A percentile compares a stretch with the other conserved stretches of the same genome.
Evolutionary conservation across 2,888 invertebrate genomes (phyloP).

Genomic region (Anoplius nigerrimus): DNA sequence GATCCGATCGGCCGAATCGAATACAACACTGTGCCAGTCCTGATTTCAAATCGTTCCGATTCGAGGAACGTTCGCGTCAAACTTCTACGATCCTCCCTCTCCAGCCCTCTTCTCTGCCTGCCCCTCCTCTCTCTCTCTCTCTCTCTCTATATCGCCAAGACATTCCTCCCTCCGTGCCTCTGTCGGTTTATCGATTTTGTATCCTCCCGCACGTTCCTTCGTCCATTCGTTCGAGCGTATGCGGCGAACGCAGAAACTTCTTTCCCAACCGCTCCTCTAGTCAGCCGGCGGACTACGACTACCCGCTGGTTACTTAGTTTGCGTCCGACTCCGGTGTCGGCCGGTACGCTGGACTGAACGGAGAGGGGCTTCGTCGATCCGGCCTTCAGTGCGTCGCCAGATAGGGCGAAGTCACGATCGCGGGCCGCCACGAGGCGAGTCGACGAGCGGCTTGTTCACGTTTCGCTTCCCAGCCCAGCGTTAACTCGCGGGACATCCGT

Average conservation of each 20-base stretch:
- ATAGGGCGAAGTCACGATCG: no score
- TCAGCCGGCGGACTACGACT: slow-evolving; percentile 26
- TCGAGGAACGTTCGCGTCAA: not conserved
- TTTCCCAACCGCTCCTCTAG: slow-evolving; percentile 22
- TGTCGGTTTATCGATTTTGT: not conserved
- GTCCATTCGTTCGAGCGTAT: not conserved
- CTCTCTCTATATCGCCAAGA: not conserved
- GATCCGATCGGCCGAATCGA: no score
- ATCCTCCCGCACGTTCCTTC: slow-evolving; percentile 24
- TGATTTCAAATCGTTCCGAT: not conserved
- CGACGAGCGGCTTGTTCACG: slow-evolving; percentile 15
- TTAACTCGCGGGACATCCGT: no score
- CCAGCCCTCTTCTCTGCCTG: slow-evolving; percentile 17
- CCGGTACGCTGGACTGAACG: slow-evolving; percentile 17
- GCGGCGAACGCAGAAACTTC: no score
- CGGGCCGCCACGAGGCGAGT: not conserved
- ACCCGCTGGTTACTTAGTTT: slow-evolving; percentile 37
- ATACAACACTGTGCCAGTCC: no score
- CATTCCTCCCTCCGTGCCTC: not conserved
- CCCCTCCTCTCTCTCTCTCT: slow-evolving; percentile 15
- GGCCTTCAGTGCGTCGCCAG: not conserved
- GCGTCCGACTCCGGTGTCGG: slow-evolving; percentile 45
- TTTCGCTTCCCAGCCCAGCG: not conserved
- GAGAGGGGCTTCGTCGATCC: no score
- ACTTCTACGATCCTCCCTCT: slow-evolving; percentile 4